phyloP scores from a whole-genome alignment of 2,113 vertebrate species.

The Charina bottae region DNA sequence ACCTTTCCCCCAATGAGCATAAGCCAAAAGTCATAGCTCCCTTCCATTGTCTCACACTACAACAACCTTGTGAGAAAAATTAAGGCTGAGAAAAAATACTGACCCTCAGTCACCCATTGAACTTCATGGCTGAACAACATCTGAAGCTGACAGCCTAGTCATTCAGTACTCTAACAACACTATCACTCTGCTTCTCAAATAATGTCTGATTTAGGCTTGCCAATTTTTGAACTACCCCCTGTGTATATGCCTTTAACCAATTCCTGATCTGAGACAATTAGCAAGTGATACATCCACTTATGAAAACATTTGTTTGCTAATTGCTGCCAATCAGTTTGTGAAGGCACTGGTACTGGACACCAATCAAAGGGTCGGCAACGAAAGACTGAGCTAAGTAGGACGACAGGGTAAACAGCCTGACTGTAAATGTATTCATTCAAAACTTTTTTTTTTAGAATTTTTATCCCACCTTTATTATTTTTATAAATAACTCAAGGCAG shows the following conservation, averaged over 20 bases:
- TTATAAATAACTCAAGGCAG: too few relatives aligned
- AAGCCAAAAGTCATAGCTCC: background rate
- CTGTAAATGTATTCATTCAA: background rate
- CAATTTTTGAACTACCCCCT: background rate
- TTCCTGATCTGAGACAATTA: background rate
- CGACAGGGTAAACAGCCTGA: background rate
- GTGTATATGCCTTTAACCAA: background rate
- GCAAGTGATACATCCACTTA: background rate
- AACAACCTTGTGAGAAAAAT: background rate
- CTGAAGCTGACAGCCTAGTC: background rate
- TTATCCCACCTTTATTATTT: too few relatives aligned
- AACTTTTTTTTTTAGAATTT: background rate
- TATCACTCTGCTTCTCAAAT: background rate
- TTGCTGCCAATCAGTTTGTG: background rate
- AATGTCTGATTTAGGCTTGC: background rate
- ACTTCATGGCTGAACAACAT: background rate
- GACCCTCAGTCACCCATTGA: background rate
- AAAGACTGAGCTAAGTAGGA: background rate
- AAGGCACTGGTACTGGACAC: background rate
- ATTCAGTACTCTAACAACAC: background rate
- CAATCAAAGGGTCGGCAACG: background rate
- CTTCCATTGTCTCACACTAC: background rate
- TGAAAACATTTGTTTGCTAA: background rate
- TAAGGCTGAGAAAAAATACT: background rate
- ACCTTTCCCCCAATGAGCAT: background rate